phyloP scores from a whole-genome alignment of 2,797 vertebrate species.

The Malacoctenus gilli region DNA sequence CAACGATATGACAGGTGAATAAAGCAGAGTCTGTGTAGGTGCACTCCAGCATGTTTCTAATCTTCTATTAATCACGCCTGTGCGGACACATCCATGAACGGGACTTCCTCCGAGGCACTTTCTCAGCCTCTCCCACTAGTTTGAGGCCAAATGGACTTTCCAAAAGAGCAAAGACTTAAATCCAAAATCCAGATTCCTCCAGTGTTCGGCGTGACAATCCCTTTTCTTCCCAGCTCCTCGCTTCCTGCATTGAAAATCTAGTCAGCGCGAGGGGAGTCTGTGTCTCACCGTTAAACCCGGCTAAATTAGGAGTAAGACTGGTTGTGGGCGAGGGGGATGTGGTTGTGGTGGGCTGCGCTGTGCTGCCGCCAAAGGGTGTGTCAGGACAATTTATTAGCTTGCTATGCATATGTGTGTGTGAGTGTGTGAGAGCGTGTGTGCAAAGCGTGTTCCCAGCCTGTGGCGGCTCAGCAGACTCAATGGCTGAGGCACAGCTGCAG shows the following conservation, averaged over 20 bases:
- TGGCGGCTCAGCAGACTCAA: conserved; percentile 73
- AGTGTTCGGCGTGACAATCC: conserved; percentile 19
- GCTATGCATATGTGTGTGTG: conserved; percentile 51
- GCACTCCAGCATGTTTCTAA: conserved; percentile 11
- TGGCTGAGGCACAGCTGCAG: conserved; percentile 79
- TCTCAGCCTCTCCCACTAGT: conserved; percentile 32
- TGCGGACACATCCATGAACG: neutral
- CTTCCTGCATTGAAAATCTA: conserved; percentile 48
- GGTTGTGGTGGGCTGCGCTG: conserved; percentile 69
- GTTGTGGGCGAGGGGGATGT: conserved; percentile 71
- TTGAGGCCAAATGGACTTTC: conserved; percentile 49
- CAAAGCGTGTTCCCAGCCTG: conserved; percentile 62
- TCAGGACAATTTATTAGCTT: conserved; percentile 75
- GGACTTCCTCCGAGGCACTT: conserved; percentile 31
- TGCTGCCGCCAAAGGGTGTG: conserved; percentile 73
- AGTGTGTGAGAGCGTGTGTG: conserved; percentile 25
- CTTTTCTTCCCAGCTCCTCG: conserved; percentile 33
- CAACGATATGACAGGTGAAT: conserved; percentile 25
- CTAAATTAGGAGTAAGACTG: conserved; percentile 74
- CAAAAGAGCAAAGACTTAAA: conserved; percentile 55
- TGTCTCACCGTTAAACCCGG: conserved; percentile 66
- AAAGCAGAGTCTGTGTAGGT: conserved; percentile 7
- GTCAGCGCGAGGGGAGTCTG: conserved; percentile 49
- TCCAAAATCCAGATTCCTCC: conserved; percentile 56
- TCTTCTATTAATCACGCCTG: conserved; percentile 13